A percentile compares a stretch with the other conserved stretches of the same genome.
Evolutionary conservation across 2,888 invertebrate species (phyloP).

Genomic region (Leptinotarsa tumamoca): DNA sequence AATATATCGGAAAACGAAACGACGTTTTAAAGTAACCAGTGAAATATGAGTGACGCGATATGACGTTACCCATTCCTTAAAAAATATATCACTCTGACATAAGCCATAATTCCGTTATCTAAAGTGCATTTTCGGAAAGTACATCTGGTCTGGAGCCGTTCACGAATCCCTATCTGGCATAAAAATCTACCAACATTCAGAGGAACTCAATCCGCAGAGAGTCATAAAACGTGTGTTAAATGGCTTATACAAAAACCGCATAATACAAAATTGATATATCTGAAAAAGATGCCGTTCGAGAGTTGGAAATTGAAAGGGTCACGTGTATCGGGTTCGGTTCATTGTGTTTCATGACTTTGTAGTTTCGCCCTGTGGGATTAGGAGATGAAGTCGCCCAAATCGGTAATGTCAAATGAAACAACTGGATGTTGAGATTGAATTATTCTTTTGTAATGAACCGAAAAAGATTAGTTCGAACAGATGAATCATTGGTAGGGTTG

Average conservation of each 20-base stretch:
- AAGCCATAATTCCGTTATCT: slow-evolving; percentile 47
- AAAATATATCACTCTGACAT: slow-evolving; percentile 43
- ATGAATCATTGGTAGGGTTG: no score
- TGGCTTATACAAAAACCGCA: slow-evolving; percentile 65
- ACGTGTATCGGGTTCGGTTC: slow-evolving; percentile 63
- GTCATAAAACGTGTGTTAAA: slow-evolving; percentile 64
- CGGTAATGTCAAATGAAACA: no score
- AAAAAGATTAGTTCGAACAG: no score
- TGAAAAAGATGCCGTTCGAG: slow-evolving; percentile 61
- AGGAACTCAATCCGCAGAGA: slow-evolving; percentile 50
- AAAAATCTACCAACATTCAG: slow-evolving; percentile 48
- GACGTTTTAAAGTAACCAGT: slow-evolving; percentile 17
- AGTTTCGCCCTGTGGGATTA: slow-evolving; percentile 56
- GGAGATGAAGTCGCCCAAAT: no score
- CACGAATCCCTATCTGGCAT: slow-evolving; percentile 40
- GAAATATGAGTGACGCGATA: slow-evolving; percentile 3
- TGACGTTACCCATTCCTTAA: slow-evolving; percentile 29
- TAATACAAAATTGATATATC: slow-evolving; percentile 63
- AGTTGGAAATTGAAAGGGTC: slow-evolving; percentile 65
- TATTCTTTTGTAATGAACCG: no score
- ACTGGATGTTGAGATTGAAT: no score
- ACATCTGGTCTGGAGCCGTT: slow-evolving; percentile 44
- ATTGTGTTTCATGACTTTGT: slow-evolving; percentile 66
- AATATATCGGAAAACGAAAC: background rate
- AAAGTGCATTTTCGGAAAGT: slow-evolving; percentile 46